Base-by-base conservation (phyloP, 2,797 vertebrate genomes). In the Toxotes lorentzi region DNA sequence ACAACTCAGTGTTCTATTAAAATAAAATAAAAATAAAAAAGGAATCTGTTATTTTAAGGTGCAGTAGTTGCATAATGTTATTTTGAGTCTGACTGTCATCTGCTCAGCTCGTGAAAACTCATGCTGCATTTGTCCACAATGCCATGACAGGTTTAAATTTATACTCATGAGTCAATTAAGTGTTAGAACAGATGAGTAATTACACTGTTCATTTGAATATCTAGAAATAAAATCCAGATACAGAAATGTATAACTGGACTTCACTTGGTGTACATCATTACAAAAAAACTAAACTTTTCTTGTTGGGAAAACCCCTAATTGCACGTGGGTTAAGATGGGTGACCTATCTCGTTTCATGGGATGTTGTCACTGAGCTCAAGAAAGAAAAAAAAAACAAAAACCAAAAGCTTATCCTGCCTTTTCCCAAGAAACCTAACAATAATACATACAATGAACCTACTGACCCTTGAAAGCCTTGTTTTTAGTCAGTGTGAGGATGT, bases 351-450 rank as follows among this genome's bases (percentile, higher is more conserved):
- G 23, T 88, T 91, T 87, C 63, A 81, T 4, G 8, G 70, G 57
- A 87, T 77, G 83, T 87, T 81, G 86, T 85, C 83, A 69, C 71
- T 72, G 66, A 82, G 78, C 65, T 89, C 53, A 57, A 56, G 73
- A 51, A 69, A 51, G 35, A 77, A 66, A 67, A 60, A n/a, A n/a
- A 65, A 6, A n/a, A 27, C 17, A 70, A 69, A 69, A 38, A 41
- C 35, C 34, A 89, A 91, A 86, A 82, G 92, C 93, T 91, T 91
- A 93, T 94, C 92, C 93, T 91, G 92, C 58, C 83, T 93, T 93
- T 92, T 92, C 93, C 89, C 91, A 81, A 82, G 85, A 89, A 87
- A 86, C 83, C 74, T 80, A 86, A 92, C 87, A 92, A 92, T 88
- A 93, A 93, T 89, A 82, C 82, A 84, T 74, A 94, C 91, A 94